Evolutionary conservation across 2,888 invertebrate species (phyloP).

Genomic region (Cerastis leucographa): DNA sequence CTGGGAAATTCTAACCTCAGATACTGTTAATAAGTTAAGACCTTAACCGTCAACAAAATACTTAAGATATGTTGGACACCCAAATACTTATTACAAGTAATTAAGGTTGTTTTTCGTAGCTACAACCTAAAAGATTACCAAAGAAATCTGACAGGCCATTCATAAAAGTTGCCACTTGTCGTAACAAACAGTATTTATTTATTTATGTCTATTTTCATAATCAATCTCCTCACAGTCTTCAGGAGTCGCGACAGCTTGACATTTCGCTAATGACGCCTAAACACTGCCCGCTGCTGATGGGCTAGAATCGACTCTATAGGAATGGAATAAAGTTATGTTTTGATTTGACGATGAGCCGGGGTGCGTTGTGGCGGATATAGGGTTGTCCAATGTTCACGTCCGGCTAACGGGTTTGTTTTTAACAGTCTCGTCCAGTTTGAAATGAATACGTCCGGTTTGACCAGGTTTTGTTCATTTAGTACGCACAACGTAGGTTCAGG

Average conservation of each 20-base stretch:
- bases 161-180: conserved; percentile 40
- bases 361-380: conserved; percentile 28
- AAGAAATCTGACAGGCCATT: conserved; percentile 39
- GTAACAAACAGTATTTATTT: conserved; percentile 50
- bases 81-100: neutral
- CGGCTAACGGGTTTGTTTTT: conserved; percentile 28
- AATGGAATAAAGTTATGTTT: conserved; percentile 53
- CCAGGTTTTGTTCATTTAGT: neutral
- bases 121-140: conserved; percentile 1
- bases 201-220: conserved; percentile 67
- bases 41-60: conserved; percentile 2
- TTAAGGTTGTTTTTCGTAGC: neutral
- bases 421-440: conserved; percentile 26
- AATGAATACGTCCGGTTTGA: conserved; percentile 17
- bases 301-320: conserved; percentile 46
- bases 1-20: neutral
- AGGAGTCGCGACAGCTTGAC: conserved; percentile 74
- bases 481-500: neutral
- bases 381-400: conserved; percentile 37
- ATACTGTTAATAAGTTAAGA: neutral
- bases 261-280: conserved; percentile 74
- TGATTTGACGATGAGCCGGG: conserved; percentile 13
- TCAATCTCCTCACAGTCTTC: conserved; percentile 72
- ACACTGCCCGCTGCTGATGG: conserved; percentile 38
- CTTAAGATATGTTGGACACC: neutral